Evolutionary conservation across 2,113 vertebrate species (phyloP).

Genomic region (Oncorhynchus clarkii): DNA sequence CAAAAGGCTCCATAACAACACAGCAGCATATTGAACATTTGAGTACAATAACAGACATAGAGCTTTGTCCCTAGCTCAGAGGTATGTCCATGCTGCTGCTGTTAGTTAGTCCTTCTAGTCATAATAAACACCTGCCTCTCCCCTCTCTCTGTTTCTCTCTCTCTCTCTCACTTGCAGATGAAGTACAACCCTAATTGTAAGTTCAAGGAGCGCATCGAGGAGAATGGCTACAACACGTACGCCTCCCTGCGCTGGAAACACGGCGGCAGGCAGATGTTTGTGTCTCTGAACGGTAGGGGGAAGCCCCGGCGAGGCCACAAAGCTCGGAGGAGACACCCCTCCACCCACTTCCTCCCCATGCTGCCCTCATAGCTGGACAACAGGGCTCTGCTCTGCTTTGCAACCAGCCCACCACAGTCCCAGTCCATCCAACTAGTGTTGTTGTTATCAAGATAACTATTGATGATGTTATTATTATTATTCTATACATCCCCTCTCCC

Average conservation of each 20-base stretch:
- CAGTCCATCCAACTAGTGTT: slow-evolving; percentile 25
- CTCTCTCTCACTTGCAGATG: slow-evolving; percentile 66
- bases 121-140: background rate
- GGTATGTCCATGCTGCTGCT: background rate
- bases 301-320: slow-evolving; percentile 75
- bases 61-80: slow-evolving; percentile 25
- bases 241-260: slow-evolving; percentile 85
- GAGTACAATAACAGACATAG: slow-evolving; percentile 31
- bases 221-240: slow-evolving; percentile 94
- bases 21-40: slow-evolving; percentile 17
- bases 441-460: slow-evolving; percentile 27
- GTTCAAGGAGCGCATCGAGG: slow-evolving; percentile 90
- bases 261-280: slow-evolving; percentile 85
- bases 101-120: background rate
- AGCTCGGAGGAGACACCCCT: slow-evolving; percentile 81
- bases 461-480: slow-evolving; percentile 47
- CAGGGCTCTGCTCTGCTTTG: background rate
- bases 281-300: slow-evolving; percentile 83
- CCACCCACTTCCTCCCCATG: slow-evolving; percentile 91
- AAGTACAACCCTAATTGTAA: slow-evolving; percentile 86
- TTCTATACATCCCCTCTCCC: slow-evolving; percentile 43
- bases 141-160: slow-evolving; percentile 16
- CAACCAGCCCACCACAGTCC: background rate
- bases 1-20: slow-evolving; percentile 15
- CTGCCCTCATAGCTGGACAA: slow-evolving; percentile 75